A percentile compares a stretch with the other conserved stretches of the same genome.
Evolutionary conservation across 2,797 vertebrate species (phyloP).

Genomic region (Notamacropus eugenii): DNA sequence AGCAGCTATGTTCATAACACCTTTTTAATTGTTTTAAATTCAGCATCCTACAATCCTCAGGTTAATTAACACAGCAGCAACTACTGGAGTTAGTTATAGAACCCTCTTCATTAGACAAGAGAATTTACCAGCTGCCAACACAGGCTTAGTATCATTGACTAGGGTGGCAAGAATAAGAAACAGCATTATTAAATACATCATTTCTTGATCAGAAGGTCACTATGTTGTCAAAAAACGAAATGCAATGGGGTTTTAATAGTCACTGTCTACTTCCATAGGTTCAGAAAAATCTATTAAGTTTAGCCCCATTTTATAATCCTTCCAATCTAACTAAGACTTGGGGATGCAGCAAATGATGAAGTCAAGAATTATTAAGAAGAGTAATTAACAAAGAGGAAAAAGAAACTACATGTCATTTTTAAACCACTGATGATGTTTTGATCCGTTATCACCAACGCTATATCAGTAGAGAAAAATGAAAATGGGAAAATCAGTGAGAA

Average conservation of each 20-base stretch:
- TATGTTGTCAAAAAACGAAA: background rate
- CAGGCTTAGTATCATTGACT: constrained; percentile 18
- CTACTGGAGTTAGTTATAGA: constrained; percentile 77
- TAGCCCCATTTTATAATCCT: background rate
- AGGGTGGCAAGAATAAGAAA: background rate
- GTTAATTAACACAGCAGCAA: constrained; percentile 81
- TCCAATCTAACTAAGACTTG: constrained; percentile 15
- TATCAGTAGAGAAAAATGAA: constrained; percentile 46
- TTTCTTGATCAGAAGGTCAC: fast-evolving
- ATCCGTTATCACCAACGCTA: constrained; percentile 41
- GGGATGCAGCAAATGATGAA: constrained; percentile 15
- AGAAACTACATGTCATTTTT: constrained; percentile 41
- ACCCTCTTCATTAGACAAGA: constrained; percentile 37
- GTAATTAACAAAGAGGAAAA: constrained; percentile 40
- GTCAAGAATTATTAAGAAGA: constrained; percentile 59
- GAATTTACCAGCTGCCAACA: constrained; percentile 63
- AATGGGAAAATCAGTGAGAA: constrained; percentile 8
- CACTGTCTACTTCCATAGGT: background rate
- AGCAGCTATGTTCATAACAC: constrained; percentile 59
- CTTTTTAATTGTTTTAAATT: constrained; percentile 30
- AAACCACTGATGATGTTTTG: constrained; percentile 40
- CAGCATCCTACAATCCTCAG: constrained; percentile 45
- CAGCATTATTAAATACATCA: background rate
- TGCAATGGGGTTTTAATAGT: background rate
- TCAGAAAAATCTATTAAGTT: background rate